Conservation (phyloP, 2,113 vertebrate species). For the Passer montanus region DNA sequence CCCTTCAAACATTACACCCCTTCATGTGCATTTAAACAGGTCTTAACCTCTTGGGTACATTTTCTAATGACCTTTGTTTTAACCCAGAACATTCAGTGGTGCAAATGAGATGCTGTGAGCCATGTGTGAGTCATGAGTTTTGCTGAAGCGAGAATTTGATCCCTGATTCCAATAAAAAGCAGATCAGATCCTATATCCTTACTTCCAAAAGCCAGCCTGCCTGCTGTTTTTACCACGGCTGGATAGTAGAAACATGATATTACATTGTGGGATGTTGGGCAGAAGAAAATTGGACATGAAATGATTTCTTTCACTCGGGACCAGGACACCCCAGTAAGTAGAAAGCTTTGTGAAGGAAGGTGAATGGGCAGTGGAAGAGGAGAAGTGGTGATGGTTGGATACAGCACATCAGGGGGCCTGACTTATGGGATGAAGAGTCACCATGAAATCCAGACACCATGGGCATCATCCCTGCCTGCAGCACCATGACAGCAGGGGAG, state of each 20-base stretch:
- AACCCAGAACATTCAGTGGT: neutral
- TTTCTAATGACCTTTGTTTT: slow-evolving; percentile 32
- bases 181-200: neutral
- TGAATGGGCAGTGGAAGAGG: neutral
- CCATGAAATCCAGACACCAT: rapidly evolving
- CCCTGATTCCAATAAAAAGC: neutral
- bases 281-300: neutral
- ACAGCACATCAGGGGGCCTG: neutral
- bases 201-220: neutral
- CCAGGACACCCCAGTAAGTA: neutral
- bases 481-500: neutral
- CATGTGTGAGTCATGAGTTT: neutral
- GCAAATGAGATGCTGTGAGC: neutral
- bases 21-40: slow-evolving; percentile 35
- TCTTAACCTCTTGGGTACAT: neutral
- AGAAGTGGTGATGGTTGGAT: neutral
- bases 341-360: neutral
- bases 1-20: neutral
- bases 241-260: neutral
- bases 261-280: rapidly evolving
- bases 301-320: rapidly evolving
- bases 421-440: neutral
- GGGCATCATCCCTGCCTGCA: neutral
- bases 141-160: neutral
- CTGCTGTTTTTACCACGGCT: neutral